Conservation (phyloP, 2,113 vertebrate genomes). For the Condylura cristata region DNA sequence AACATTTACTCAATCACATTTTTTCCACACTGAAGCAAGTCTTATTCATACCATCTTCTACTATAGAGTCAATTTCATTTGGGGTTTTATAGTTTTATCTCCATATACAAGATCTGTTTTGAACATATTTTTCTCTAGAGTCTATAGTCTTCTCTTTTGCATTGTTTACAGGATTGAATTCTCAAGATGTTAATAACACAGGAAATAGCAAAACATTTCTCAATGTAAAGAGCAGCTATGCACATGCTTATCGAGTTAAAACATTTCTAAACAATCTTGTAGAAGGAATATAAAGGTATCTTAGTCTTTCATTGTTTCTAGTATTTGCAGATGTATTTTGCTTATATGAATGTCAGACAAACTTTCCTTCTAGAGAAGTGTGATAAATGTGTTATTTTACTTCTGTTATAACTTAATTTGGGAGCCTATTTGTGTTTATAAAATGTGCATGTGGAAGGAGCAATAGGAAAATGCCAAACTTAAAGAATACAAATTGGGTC, state of each 20-base stretch:
- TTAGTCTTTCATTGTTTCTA: not conserved
- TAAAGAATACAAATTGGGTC: not conserved
- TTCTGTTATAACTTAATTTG: slow-evolving; percentile 15
- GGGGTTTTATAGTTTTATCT: not conserved
- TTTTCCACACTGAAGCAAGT: not conserved
- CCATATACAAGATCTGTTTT: not conserved
- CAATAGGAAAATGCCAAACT: not conserved
- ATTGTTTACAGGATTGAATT: not conserved
- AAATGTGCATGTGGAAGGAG: not conserved
- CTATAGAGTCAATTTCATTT: not conserved
- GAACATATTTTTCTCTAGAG: not conserved
- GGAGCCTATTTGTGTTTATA: not conserved
- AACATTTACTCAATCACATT: not conserved
- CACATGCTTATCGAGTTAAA: not conserved
- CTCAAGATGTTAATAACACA: not conserved
- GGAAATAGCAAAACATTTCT: not conserved
- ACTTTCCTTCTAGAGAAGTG: not conserved
- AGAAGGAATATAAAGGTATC: not conserved
- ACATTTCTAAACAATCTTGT: not conserved
- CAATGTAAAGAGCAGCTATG: not conserved
- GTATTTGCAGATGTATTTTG: not conserved
- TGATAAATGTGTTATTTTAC: not conserved
- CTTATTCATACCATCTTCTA: not conserved
- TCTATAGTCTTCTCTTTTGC: not conserved
- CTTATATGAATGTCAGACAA: not conserved